Conservation (phyloP, 2,888 invertebrate genomes). For the Andrena bucephala region DNA sequence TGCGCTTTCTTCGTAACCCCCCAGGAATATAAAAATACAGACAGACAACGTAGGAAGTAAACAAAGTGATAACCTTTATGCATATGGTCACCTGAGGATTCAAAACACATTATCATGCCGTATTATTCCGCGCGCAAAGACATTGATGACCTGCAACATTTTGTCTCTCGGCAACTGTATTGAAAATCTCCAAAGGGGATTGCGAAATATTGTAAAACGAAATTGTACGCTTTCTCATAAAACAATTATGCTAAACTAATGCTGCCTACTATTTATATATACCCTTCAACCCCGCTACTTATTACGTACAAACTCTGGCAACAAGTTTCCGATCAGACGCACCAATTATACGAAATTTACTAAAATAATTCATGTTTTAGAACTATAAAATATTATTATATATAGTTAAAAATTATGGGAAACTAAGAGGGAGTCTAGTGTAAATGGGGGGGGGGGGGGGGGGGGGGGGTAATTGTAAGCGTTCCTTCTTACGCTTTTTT, state of each 20-base stretch:
- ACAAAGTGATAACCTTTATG: slow-evolving; percentile 65
- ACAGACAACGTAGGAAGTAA: slow-evolving; percentile 34
- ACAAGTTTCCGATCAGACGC: not conserved
- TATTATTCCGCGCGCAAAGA: slow-evolving; percentile 46
- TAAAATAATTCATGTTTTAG: no score
- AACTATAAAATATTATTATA: no score
- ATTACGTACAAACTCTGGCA: no score
- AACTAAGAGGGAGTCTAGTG: no score
- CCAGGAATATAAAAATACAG: slow-evolving; percentile 51
- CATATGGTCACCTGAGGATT: slow-evolving; percentile 65
- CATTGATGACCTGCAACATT: slow-evolving; percentile 53
- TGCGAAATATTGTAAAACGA: slow-evolving; percentile 12
- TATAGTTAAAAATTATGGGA: no score
- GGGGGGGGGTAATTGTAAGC: no score
- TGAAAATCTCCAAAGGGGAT: slow-evolving; percentile 14
- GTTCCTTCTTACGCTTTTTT: no score
- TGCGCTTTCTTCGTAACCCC: slow-evolving; percentile 38
- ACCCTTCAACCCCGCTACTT: not conserved
- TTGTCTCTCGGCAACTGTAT: not conserved
- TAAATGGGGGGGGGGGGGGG: no score
- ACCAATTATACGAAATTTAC: no score
- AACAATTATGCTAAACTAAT: not conserved
- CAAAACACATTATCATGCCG: slow-evolving; percentile 49
- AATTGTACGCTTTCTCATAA: slow-evolving; percentile 1
- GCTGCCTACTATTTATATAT: not conserved